phyloP scores from a whole-genome alignment of 2,888 invertebrate genomes.

The Orgyia antiqua region DNA sequence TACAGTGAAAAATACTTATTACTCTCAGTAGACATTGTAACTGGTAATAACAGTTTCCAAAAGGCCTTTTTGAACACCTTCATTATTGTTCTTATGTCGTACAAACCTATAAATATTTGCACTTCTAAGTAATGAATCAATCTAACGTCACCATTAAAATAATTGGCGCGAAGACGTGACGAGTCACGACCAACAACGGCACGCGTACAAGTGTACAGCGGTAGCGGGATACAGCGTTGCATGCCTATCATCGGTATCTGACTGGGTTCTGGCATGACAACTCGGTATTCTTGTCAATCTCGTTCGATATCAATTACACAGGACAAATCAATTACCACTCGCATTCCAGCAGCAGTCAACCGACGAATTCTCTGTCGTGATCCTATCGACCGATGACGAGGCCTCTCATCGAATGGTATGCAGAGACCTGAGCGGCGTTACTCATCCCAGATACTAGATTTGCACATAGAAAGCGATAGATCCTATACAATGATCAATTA shows the following conservation, averaged over 20 bases:
- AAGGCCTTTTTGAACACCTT: background rate
- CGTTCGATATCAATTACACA: conserved; percentile 64
- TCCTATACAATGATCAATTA: conserved; percentile 63
- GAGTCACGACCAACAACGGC: conserved; percentile 1
- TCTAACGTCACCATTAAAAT: conserved; percentile 6
- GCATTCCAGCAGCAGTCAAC: conserved; percentile 66
- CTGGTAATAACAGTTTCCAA: conserved; percentile 9
- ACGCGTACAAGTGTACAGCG: conserved; percentile 1
- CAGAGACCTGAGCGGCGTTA: conserved; percentile 47
- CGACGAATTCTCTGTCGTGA: conserved; percentile 74
- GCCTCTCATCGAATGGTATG: conserved; percentile 60
- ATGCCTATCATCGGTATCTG: conserved; percentile 23
- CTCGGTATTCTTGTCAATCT: conserved; percentile 66
- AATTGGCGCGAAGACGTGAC: conserved; percentile 8
- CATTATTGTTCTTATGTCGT: conserved; percentile 1
- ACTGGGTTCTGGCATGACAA: conserved; percentile 36
- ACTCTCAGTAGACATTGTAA: conserved; percentile 6
- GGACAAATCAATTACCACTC: conserved; percentile 75
- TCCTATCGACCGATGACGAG: conserved; percentile 62
- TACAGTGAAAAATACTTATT: conserved; percentile 15
- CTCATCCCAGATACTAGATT: conserved; percentile 45
- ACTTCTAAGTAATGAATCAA: conserved; percentile 7
- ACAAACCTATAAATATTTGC: conserved; percentile 2
- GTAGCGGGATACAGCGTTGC: conserved; percentile 7
- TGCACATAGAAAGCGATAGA: conserved; percentile 56